A percentile compares a stretch with the other conserved stretches of the same genome.
Evolutionary conservation across 2,797 vertebrate genomes (phyloP).

Genomic region (Babyrousa celebensis): DNA sequence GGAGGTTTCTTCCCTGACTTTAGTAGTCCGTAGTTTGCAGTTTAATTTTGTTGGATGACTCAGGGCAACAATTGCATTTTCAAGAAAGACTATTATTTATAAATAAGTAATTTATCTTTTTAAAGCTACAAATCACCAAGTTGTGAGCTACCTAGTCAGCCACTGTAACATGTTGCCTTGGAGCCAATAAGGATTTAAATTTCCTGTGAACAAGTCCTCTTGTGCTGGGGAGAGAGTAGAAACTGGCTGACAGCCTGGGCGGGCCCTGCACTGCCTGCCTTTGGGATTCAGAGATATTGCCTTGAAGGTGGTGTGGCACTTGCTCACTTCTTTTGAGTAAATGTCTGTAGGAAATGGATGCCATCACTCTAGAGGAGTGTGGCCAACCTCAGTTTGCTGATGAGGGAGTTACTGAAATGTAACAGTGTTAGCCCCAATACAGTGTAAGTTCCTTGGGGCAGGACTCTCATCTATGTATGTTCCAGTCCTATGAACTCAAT

Average conservation of each 20-base stretch:
- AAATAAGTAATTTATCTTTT: constrained; percentile 26
- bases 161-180: background rate
- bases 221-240: background rate
- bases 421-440: background rate
- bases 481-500: background rate
- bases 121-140: constrained; percentile 13
- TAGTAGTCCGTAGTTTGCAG: background rate
- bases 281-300: background rate
- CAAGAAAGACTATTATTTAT: constrained; percentile 60
- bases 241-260: background rate
- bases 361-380: background rate
- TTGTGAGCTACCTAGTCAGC: constrained; percentile 15
- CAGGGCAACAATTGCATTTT: constrained; percentile 61
- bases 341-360: background rate
- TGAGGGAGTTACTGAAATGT: background rate
- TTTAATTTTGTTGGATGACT: constrained; percentile 71
- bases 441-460: background rate
- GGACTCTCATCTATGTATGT: background rate
- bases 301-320: background rate
- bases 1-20: constrained; percentile 34
- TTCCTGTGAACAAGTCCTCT: background rate
- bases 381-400: background rate
- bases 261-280: background rate
- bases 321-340: background rate
- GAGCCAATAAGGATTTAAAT: background rate